Base-by-base conservation (phyloP, 2,888 invertebrate species). In the Caenorhabditis panamensis region DNA sequence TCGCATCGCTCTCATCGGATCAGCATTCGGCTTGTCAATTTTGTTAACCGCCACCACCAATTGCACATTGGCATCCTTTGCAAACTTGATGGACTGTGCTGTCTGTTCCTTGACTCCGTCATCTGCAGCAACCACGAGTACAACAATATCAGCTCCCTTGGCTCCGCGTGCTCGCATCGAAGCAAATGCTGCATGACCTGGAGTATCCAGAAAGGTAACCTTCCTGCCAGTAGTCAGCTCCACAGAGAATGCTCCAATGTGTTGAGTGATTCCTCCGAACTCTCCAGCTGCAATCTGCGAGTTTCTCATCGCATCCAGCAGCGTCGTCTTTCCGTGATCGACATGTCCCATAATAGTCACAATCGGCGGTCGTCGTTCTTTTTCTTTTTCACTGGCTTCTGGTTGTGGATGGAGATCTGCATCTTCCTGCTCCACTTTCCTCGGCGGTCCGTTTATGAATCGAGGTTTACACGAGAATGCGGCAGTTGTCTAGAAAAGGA, bases 331-430 rank as follows among this genome's bases (percentile, higher is more conserved):
- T 3, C 99, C 99, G 92, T 99, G 99, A 93, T 99, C 99, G 1
- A 99, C 97, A 92, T 99, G 99, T 0, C 99, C 99, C 98, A 99
- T 99, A 59, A 99, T 95, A 5, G 98, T 96, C 0, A 97, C 96
- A 0, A 99, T 95, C 0, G 99, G 96, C 16, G 96, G 95, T 1
- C 98, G 93, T 2, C 94, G 94, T 49, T 94, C 93, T 16, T 96
- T 92, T 18, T 93, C 93, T 58, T 93, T 93, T 4, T 93, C 92
- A 16, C 94, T 91, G 0, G 95, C 93, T 0, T 95, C 94, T 0
- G 95, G 94, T 58, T 83, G 83, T 18, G 86, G 85, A 13, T 36
- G 26, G 13, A 86, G 61, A 54, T 86, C 86, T 1, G 44, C 69
- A 18, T 77, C 73, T 28, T 71, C 67, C 13, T 61, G 24, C 16